Evolutionary conservation across 2,113 vertebrate genomes (phyloP).

Genomic region (Petaurus breviceps): DNA sequence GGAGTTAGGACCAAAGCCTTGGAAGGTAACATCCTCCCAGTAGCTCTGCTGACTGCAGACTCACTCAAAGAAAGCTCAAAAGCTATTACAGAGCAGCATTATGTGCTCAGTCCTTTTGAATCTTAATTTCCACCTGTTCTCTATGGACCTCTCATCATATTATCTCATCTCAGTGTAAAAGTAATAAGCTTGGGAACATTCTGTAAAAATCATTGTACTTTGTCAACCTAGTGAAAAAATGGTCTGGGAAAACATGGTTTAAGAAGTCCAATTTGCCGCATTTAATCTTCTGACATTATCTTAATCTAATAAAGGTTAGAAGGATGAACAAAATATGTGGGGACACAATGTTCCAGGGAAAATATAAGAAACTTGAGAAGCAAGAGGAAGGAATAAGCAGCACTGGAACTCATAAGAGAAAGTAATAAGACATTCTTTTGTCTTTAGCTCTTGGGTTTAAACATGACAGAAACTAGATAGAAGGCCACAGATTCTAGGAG

Average conservation of each 20-base stretch:
- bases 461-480: background rate
- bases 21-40: background rate
- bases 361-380: conserved; percentile 6
- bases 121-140: background rate
- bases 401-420: conserved; percentile 23
- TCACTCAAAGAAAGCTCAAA: background rate
- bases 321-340: background rate
- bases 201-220: background rate
- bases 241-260: background rate
- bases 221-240: background rate
- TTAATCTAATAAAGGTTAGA: conserved; percentile 20
- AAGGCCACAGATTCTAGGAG: background rate
- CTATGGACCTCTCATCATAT: background rate
- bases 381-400: conserved; percentile 26
- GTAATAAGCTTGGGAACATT: background rate
- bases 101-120: background rate
- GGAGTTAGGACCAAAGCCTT: background rate
- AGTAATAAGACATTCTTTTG: background rate
- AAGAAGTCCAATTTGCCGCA: background rate
- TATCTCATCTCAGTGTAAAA: background rate
- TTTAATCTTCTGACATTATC: conserved; percentile 33
- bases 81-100: background rate
- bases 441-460: conserved; percentile 3
- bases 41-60: background rate
- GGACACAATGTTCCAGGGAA: conserved; percentile 27